Evolutionary conservation across 2,888 invertebrate species (phyloP).

Genomic region (Shargacucullia verbasci): DNA sequence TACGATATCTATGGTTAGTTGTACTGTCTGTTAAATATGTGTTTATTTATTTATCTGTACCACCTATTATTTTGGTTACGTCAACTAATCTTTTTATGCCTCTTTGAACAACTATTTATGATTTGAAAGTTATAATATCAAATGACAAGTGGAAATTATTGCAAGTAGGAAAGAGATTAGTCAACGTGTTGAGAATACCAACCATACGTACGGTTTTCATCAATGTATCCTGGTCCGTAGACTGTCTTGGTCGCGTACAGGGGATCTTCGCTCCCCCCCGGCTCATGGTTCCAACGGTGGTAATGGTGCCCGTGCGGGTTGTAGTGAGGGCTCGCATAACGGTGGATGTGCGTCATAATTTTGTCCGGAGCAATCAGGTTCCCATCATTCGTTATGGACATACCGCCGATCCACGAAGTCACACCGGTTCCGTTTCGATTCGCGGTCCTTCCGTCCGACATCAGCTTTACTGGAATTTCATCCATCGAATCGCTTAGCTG

Average conservation of each 20-base stretch:
- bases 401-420: constrained; percentile 87
- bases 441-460: constrained; percentile 84
- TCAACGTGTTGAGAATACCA: constrained; percentile 60
- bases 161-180: constrained; percentile 62
- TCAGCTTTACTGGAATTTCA: constrained; percentile 89
- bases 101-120: background rate
- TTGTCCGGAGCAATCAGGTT: constrained; percentile 87
- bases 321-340: constrained; percentile 87
- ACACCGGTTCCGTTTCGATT: constrained; percentile 82
- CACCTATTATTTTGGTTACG: constrained; percentile 65
- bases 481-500: constrained; percentile 87
- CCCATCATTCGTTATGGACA: constrained; percentile 87
- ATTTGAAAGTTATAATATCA: background rate
- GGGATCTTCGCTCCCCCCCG: constrained; percentile 86
- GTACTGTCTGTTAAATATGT: constrained; percentile 72
- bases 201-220: constrained; percentile 88
- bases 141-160: background rate
- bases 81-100: constrained; percentile 73
- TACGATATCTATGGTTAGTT: constrained; percentile 89
- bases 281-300: constrained; percentile 87
- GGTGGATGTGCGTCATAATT: constrained; percentile 86
- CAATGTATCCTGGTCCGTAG: constrained; percentile 87
- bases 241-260: constrained; percentile 89
- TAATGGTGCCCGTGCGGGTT: constrained; percentile 86
- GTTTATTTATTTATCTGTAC: constrained; percentile 50